Evolutionary conservation across 2,797 vertebrate species (phyloP).

Genomic region (Hozukius guyotensis): DNA sequence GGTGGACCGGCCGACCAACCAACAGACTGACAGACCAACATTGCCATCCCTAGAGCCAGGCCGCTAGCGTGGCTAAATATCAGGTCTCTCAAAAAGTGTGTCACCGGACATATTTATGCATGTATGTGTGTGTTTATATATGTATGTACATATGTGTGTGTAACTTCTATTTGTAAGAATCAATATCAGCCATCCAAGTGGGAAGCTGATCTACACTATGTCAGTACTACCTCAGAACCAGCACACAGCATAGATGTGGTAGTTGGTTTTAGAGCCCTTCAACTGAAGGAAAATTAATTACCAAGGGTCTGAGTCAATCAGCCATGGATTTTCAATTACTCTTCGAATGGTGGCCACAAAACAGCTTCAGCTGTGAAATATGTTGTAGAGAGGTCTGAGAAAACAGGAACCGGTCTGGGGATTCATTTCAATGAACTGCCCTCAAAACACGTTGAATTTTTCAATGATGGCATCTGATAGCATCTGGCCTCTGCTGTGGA

Average conservation of each 20-base stretch:
- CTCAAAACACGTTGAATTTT: conserved; percentile 52
- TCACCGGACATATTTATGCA: background rate
- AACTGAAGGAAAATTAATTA: conserved; percentile 76
- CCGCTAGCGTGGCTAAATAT: background rate
- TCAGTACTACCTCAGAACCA: background rate
- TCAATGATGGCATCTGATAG: conserved; percentile 46
- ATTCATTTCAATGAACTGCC: conserved; percentile 63
- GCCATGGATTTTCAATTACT: conserved; percentile 81
- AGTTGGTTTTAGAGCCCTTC: conserved; percentile 47
- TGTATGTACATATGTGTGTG: background rate
- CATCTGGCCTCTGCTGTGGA: conserved; percentile 39
- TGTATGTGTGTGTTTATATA: background rate
- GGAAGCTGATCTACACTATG: background rate
- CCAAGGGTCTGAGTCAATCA: conserved; percentile 72
- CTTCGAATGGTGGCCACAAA: conserved; percentile 55
- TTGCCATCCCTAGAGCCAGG: background rate
- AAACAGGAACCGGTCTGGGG: conserved; percentile 36
- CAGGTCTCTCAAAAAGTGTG: background rate
- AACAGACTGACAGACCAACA: background rate
- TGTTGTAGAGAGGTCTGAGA: conserved; percentile 43
- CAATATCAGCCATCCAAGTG: background rate
- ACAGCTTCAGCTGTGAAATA: conserved; percentile 62
- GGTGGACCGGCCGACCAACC: background rate
- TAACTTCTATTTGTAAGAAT: background rate
- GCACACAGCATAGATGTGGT: conserved; percentile 31